phyloP scores from a whole-genome alignment of 2,113 vertebrate species.

The Tauraco erythrolophus region DNA sequence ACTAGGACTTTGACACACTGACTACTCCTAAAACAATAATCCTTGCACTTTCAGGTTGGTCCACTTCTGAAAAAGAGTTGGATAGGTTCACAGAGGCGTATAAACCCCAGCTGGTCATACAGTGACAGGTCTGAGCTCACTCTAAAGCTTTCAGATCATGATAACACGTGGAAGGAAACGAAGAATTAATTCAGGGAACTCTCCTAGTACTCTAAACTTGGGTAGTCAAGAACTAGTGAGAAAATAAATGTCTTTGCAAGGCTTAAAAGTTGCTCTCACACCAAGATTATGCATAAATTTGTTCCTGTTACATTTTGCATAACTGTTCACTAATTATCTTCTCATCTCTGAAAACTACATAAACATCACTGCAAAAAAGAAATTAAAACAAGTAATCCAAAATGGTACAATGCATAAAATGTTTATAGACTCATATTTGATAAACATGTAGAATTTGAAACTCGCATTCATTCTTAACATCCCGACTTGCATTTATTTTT shows the following conservation, averaged over 20 bases:
- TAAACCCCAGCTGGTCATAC: constrained; percentile 79
- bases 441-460: background rate
- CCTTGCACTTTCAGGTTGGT: constrained; percentile 83
- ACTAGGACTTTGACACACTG: background rate
- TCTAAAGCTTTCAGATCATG: background rate
- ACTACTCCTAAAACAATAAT: background rate
- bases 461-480: background rate
- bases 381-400: background rate
- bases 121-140: background rate
- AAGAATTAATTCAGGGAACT: background rate
- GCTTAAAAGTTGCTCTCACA: background rate
- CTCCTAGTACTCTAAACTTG: background rate
- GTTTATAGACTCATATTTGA: background rate
- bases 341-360: background rate
- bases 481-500: background rate
- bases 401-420: background rate
- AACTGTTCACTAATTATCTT: background rate
- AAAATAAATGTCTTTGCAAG: background rate
- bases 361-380: background rate
- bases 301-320: background rate
- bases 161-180: background rate
- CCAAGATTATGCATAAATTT: background rate
- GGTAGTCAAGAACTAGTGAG: background rate
- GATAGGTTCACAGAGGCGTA: constrained; percentile 88
- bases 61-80: constrained; percentile 84